A percentile compares a stretch with the other conserved stretches of the same genome.
These are phyloP conservation scores for Acropora yongei DNA, from an alignment of 64 coral and sea anemone genomes.

Conservation along the genomic window DNA sequence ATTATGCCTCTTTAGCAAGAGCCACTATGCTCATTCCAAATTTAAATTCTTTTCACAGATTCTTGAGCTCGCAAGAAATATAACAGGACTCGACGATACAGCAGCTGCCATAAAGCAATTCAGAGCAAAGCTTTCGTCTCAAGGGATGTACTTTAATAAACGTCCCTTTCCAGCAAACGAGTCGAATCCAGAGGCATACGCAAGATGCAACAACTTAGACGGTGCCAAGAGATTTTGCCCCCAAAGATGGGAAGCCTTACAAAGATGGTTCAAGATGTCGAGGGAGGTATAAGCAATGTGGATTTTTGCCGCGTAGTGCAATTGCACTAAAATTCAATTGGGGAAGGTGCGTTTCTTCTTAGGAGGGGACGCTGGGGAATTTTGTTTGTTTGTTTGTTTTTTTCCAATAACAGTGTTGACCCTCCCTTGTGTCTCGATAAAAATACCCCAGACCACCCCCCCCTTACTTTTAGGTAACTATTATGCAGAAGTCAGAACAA, in stretches of 20 bases:
- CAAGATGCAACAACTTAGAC: conserved; percentile 34
- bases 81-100: conserved; percentile 47
- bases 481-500: no score
- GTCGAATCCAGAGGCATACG: not conserved
- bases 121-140: conserved; percentile 20
- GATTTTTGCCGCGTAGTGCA: no score
- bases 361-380: no score
- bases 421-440: no score
- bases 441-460: no score
- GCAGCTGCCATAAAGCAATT: conserved; percentile 38
- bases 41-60: not conserved
- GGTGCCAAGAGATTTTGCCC: conserved; percentile 55
- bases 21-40: no score
- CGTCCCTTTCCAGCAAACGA: conserved; percentile 59
- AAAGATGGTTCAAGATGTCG: conserved; percentile 59
- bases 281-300: conserved; percentile 37
- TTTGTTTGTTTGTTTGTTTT: no score
- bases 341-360: no score
- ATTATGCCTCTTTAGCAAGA: no score
- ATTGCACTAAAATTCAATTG: no score
- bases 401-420: no score
- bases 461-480: no score
- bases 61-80: conserved; percentile 23
- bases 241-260: conserved; percentile 60
- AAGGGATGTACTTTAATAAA: conserved; percentile 71